phyloP scores from a whole-genome alignment of 1,140 invertebrate species.

The Calephelis virginiensis region DNA sequence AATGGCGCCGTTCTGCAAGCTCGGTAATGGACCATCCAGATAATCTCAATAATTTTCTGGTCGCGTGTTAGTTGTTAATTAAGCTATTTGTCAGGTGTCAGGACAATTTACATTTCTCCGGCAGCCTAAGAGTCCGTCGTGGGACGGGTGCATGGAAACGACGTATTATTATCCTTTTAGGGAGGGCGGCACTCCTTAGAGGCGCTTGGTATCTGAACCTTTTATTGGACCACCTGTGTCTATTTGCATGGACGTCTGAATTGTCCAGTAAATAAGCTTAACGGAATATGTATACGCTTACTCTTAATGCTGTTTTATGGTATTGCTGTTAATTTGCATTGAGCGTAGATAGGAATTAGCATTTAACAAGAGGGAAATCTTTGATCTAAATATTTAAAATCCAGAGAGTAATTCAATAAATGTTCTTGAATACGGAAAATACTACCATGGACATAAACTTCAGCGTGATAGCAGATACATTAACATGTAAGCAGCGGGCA shows the following conservation, averaged over 20 bases:
- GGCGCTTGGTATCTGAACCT: constrained; percentile 62
- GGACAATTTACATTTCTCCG: constrained; percentile 73
- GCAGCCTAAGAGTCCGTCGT: constrained; percentile 48
- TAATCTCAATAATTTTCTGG: constrained; percentile 66
- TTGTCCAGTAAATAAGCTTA: constrained; percentile 76
- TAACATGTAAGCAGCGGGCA: constrained; percentile 51
- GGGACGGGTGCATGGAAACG: constrained; percentile 61
- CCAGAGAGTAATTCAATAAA: constrained; percentile 1
- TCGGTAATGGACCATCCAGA: constrained; percentile 56
- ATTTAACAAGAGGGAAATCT: constrained; percentile 51
- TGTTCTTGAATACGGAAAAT: constrained; percentile 18
- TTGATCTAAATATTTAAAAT: constrained; percentile 18
- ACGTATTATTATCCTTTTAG: constrained; percentile 78
- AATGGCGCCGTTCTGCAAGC: constrained; percentile 27
- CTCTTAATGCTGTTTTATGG: constrained; percentile 62
- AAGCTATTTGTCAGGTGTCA: constrained; percentile 75
- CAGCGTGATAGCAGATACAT: constrained; percentile 45
- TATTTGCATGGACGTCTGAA: constrained; percentile 70
- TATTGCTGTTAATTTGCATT: constrained; percentile 58
- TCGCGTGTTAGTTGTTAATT: constrained; percentile 73
- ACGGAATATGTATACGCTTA: constrained; percentile 56
- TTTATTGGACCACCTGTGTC: constrained; percentile 75
- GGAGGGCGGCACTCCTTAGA: constrained; percentile 69
- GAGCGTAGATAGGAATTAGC: constrained; percentile 51
- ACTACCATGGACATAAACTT: constrained; percentile 42